A percentile compares a stretch with the other conserved stretches of the same genome.
These are phyloP conservation scores for Aramus guarauna DNA, from an alignment of 2,113 vertebrate species.

Conservation along the genomic window DNA sequence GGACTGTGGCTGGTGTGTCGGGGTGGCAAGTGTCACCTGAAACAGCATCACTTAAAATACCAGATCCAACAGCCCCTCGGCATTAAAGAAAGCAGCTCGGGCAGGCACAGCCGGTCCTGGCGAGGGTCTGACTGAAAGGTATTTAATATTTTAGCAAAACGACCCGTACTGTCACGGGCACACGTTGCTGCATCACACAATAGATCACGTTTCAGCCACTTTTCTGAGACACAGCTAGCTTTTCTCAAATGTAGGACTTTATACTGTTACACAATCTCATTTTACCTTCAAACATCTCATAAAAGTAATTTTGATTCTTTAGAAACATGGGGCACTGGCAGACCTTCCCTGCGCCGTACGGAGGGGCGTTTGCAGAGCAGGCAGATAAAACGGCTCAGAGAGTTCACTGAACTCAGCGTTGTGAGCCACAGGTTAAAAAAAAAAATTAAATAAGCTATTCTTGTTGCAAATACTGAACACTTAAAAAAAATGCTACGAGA, in stretches of 20 bases:
- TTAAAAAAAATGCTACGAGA: neutral
- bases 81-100: too few relatives aligned
- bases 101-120: neutral
- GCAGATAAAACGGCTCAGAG: accelerated
- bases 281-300: neutral
- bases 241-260: neutral
- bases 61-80: too few relatives aligned
- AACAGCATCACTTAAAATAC: neutral
- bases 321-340: neutral
- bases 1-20: too few relatives aligned
- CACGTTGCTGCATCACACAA: neutral
- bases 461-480: neutral
- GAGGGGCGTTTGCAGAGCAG: neutral
- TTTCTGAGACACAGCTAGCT: neutral
- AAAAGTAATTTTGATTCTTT: neutral
- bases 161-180: accelerated
- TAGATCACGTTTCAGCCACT: neutral
- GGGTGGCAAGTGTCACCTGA: neutral
- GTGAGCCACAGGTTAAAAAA: neutral
- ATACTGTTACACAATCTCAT: neutral
- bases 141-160: neutral
- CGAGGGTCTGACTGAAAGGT: too few relatives aligned
- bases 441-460: neutral
- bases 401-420: too few relatives aligned
- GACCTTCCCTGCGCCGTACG: too few relatives aligned